Conservation (phyloP, 2,113 vertebrate species). For the Pluvianellus socialis region DNA sequence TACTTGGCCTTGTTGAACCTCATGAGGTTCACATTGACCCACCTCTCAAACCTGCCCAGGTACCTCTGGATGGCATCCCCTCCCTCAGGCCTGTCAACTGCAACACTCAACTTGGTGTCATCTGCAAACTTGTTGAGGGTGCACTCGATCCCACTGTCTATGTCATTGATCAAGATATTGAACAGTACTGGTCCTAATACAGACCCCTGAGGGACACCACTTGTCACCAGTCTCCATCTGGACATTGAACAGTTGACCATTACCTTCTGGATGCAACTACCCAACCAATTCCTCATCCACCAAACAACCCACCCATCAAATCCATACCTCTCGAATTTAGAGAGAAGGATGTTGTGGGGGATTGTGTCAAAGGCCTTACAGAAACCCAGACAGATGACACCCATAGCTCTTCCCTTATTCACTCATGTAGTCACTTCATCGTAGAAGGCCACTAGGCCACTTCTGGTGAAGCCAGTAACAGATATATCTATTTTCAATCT, state of each 20-base stretch:
- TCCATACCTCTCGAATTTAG: background rate
- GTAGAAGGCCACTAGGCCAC: background rate
- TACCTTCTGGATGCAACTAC: accelerated
- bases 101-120: background rate
- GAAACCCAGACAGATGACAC: background rate
- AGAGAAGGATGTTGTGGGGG: background rate
- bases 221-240: accelerated
- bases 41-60: background rate
- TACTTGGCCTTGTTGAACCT: background rate
- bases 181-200: accelerated
- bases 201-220: background rate
- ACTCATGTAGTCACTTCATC: background rate
- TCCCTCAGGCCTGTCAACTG: background rate
- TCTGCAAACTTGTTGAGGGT: background rate
- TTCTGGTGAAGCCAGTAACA: background rate
- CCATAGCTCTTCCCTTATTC: background rate
- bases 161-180: background rate
- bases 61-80: background rate
- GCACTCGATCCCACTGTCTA: background rate
- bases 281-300: background rate
- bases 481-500: background rate
- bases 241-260: accelerated
- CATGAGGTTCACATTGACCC: background rate
- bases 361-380: background rate
- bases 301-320: background rate